These are phyloP conservation scores for Kuschelorhynchus macadamiae DNA, from an alignment of 2,888 invertebrate species.

Conservation along the genomic window DNA sequence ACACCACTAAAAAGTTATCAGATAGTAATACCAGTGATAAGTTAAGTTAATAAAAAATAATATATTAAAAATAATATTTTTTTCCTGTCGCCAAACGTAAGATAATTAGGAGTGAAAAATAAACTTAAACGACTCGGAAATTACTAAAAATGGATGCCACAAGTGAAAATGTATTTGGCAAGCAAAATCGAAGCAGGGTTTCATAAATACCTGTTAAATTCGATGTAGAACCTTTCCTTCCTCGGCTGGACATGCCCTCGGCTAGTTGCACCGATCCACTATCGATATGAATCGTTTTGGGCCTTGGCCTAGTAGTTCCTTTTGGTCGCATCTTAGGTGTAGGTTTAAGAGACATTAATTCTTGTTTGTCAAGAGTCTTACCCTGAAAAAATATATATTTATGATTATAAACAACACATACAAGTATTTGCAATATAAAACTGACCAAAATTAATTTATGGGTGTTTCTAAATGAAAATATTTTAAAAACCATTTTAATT, in stretches of 20 bases:
- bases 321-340: slow-evolving; percentile 77
- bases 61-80: no score
- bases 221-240: slow-evolving; percentile 86
- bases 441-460: no score
- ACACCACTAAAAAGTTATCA: no score
- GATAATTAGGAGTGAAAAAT: no score
- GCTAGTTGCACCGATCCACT: slow-evolving; percentile 84
- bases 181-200: no score
- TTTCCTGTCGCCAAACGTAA: no score
- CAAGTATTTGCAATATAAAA: neutral
- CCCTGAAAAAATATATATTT: slow-evolving; percentile 73
- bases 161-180: no score
- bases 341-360: slow-evolving; percentile 75
- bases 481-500: no score
- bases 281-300: slow-evolving; percentile 93
- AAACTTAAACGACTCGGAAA: no score
- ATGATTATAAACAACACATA: neutral
- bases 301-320: slow-evolving; percentile 79
- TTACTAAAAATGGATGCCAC: no score
- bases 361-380: slow-evolving; percentile 80
- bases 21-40: no score
- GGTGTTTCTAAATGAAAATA: neutral
- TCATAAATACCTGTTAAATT: slow-evolving; percentile 83
- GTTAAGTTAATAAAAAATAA: no score
- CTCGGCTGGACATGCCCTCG: slow-evolving; percentile 80